phyloP scores from a whole-genome alignment of 2,797 vertebrate genomes.

The Falco naumanni region DNA sequence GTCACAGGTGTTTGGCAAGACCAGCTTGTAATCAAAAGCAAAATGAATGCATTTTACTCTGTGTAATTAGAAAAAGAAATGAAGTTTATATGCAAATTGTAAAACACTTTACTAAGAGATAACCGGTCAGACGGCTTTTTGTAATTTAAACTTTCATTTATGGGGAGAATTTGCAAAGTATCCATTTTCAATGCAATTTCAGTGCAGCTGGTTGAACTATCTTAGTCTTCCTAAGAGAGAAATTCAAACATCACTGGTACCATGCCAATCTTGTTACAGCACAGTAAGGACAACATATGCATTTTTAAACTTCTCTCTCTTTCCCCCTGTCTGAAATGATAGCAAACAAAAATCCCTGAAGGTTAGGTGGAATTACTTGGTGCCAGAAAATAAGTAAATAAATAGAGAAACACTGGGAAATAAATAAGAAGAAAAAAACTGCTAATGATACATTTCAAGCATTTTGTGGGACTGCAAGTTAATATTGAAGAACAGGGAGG shows the following conservation, averaged over 20 bases:
- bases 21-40: slow-evolving; percentile 77
- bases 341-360: slow-evolving; percentile 32
- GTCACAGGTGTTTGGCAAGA: slow-evolving; percentile 85
- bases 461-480: not conserved
- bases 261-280: slow-evolving; percentile 58
- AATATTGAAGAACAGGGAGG: not conserved
- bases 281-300: slow-evolving; percentile 59
- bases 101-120: slow-evolving; percentile 76
- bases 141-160: slow-evolving; percentile 79
- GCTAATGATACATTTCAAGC: not conserved
- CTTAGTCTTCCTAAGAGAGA: slow-evolving; percentile 71
- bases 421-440: not conserved
- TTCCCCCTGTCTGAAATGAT: not conserved
- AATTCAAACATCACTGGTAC: slow-evolving; percentile 70
- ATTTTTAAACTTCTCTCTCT: slow-evolving; percentile 63
- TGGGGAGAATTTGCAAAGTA: slow-evolving; percentile 69
- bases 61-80: slow-evolving; percentile 82
- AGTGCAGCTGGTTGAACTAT: slow-evolving; percentile 74
- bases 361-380: slow-evolving; percentile 2
- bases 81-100: slow-evolving; percentile 83
- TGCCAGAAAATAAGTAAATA: not conserved
- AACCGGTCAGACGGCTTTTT: slow-evolving; percentile 72
- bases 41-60: slow-evolving; percentile 80
- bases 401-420: not conserved
- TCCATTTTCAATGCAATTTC: slow-evolving; percentile 76